Conservation (phyloP, 2,888 invertebrate genomes). For the Drosophila acutilabella region DNA sequence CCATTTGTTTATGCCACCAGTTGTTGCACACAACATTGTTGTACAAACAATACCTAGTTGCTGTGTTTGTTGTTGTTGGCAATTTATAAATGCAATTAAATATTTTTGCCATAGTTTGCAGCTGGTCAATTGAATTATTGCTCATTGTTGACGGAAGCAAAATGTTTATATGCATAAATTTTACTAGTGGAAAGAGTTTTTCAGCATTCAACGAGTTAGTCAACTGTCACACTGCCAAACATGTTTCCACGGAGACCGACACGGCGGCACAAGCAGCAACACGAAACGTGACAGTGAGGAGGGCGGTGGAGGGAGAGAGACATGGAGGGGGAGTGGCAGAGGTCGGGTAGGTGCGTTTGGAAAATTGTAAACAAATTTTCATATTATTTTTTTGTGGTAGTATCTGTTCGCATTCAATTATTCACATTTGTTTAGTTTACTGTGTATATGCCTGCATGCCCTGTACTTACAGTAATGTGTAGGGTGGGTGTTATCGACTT, state of each 20-base stretch:
- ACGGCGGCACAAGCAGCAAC: not conserved
- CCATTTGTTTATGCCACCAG: constrained; percentile 28
- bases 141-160: constrained; percentile 51
- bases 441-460: constrained; percentile 18
- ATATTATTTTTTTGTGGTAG: constrained; percentile 31
- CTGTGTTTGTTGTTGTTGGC: constrained; percentile 34
- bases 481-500: not conserved
- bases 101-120: constrained; percentile 28
- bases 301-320: not conserved
- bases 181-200: constrained; percentile 32
- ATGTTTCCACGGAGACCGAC: constrained; percentile 11
- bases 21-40: constrained; percentile 10
- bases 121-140: constrained; percentile 27
- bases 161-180: constrained; percentile 16
- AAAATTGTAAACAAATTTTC: constrained; percentile 74
- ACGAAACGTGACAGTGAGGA: not conserved
- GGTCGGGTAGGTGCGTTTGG: constrained; percentile 7
- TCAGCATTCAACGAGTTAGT: constrained; percentile 71
- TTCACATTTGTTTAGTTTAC: constrained; percentile 73
- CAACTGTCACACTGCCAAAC: constrained; percentile 73
- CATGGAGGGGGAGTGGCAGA: not conserved
- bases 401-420: constrained; percentile 65
- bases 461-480: not conserved
- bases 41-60: constrained; percentile 42
- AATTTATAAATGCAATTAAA: constrained; percentile 72